phyloP scores from a whole-genome alignment of 2,888 invertebrate genomes.

The Anagyrus pseudococci region DNA sequence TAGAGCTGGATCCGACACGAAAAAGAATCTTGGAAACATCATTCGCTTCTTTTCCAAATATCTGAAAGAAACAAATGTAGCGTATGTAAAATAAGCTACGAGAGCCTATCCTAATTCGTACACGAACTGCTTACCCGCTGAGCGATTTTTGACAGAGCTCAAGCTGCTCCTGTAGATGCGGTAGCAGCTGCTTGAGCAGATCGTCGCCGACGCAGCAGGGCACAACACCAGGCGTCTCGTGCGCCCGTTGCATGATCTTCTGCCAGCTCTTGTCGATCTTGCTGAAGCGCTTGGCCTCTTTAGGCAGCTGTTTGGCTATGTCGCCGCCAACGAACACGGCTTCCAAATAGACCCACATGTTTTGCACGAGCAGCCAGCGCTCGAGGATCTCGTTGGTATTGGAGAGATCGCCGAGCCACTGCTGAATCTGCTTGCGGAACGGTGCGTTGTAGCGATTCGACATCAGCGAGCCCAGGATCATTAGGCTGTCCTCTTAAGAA shows the following conservation, averaged over 20 bases:
- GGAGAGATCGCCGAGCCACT: slow-evolving; percentile 92
- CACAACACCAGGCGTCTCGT: slow-evolving; percentile 95
- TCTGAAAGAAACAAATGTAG: too few relatives aligned
- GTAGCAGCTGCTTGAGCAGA: slow-evolving; percentile 86
- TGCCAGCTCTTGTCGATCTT: slow-evolving; percentile 99
- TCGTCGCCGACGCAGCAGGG: slow-evolving; percentile 97
- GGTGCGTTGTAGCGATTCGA: slow-evolving; percentile 97
- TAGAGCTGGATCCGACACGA: slow-evolving; percentile 91
- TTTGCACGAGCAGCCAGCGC: slow-evolving; percentile 94
- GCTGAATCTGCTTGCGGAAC: slow-evolving; percentile 94
- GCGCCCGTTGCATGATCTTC: slow-evolving; percentile 96
- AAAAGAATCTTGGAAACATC: slow-evolving; percentile 94
- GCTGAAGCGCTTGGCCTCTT: slow-evolving; percentile 91
- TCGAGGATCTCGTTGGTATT: slow-evolving; percentile 97
- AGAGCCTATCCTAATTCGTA: neutral
- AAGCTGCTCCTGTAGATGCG: slow-evolving; percentile 93
- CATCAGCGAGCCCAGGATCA: slow-evolving; percentile 91
- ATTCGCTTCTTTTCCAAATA: slow-evolving; percentile 90
- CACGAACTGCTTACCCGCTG: slow-evolving; percentile 70
- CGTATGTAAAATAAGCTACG: too few relatives aligned
- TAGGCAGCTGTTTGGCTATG: slow-evolving; percentile 96
- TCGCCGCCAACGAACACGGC: slow-evolving; percentile 98
- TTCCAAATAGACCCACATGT: slow-evolving; percentile 98
- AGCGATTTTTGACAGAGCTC: slow-evolving; percentile 97
- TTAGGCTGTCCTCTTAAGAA: slow-evolving; percentile 84